Conservation (phyloP, 2,888 invertebrate species). For the Maniola hyperantus region DNA sequence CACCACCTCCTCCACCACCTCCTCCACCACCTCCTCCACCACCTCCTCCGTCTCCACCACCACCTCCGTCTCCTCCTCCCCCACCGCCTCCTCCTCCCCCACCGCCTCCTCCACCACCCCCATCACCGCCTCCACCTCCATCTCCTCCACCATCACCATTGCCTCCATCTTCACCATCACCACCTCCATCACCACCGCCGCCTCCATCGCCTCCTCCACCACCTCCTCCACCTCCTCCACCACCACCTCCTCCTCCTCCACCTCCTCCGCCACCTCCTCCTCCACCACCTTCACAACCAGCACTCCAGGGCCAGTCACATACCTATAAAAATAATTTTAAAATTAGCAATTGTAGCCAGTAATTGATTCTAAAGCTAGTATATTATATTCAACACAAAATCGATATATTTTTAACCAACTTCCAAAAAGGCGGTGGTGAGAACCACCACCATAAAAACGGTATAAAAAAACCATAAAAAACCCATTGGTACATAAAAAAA, state of each 20-base stretch:
- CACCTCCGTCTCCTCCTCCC: background rate
- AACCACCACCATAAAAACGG: slow-evolving; percentile 1
- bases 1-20: background rate
- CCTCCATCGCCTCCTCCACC: background rate
- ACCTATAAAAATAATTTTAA: background rate
- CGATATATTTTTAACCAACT: too few species aligned
- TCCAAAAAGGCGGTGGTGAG: background rate
- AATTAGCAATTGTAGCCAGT: background rate
- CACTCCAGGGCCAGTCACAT: slow-evolving; percentile 15
- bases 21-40: slow-evolving; percentile 1
- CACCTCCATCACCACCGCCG: background rate
- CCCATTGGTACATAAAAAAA: too few species aligned
- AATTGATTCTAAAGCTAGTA: too few species aligned
- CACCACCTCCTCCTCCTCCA: background rate
- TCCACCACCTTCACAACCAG: slow-evolving; percentile 8
- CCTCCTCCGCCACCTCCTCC: slow-evolving; percentile 1
- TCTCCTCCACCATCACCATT: background rate
- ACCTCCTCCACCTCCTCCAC: background rate
- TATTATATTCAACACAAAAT: too few species aligned
- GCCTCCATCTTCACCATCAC: background rate
- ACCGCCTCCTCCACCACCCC: background rate
- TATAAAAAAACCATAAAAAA: too few species aligned
- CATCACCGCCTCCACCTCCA: background rate
- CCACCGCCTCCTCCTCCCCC: slow-evolving; percentile 7
- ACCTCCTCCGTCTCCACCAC: background rate